Evolutionary conservation across 1,140 invertebrate species (phyloP).

Genomic region (Pararge aegeria): DNA sequence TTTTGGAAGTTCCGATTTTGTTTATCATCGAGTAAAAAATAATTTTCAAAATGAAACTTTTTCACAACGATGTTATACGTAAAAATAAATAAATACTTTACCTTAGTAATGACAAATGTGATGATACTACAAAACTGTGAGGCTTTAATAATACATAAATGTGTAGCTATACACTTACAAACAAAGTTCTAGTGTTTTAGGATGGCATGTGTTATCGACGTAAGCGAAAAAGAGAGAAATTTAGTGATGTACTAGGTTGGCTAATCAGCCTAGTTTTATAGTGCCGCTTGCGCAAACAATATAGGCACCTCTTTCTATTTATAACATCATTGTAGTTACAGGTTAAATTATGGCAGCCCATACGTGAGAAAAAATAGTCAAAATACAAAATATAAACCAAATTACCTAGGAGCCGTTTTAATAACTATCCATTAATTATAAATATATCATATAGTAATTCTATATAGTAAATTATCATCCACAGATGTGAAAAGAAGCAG

Average conservation of each 20-base stretch:
- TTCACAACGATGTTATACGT: neutral
- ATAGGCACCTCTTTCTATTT: no score
- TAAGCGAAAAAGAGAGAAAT: no score
- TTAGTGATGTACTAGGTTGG: no score
- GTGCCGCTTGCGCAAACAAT: no score
- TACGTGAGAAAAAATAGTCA: constrained; percentile 74
- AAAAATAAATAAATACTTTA: no score
- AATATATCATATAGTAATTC: constrained; percentile 41
- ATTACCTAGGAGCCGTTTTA: constrained; percentile 44
- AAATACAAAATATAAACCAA: constrained; percentile 59
- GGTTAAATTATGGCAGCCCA: constrained; percentile 73
- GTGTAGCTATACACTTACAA: no score
- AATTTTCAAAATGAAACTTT: neutral
- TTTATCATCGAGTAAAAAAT: neutral
- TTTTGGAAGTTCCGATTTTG: neutral
- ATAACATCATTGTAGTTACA: neutral
- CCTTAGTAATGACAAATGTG: no score
- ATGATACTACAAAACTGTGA: no score
- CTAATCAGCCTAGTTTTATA: no score
- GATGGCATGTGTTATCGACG: no score
- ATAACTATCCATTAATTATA: constrained; percentile 59
- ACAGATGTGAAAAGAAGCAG: constrained; percentile 70
- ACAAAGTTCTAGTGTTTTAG: no score
- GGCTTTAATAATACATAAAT: no score
- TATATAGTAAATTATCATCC: constrained; percentile 60